phyloP scores from a whole-genome alignment of 2,888 invertebrate species.

The Hermaeophaga mercurialis region DNA sequence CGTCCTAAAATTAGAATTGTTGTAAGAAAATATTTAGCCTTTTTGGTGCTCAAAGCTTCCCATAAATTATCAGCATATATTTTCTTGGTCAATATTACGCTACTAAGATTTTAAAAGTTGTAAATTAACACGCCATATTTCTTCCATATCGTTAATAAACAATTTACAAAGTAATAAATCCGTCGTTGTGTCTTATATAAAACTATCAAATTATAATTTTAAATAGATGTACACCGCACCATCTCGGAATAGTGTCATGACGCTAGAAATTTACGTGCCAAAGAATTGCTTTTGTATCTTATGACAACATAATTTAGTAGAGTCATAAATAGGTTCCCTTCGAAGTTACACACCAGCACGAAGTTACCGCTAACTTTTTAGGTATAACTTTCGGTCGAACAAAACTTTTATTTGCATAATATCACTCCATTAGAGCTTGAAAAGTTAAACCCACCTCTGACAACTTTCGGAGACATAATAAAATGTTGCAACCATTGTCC shows the following conservation, averaged over 20 bases:
- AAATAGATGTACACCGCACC: slow-evolving; percentile 11
- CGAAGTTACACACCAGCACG: slow-evolving; percentile 23
- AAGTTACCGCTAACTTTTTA: slow-evolving; percentile 18
- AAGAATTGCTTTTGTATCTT: slow-evolving; percentile 25
- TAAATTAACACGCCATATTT: background rate
- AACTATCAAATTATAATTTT: slow-evolving; percentile 21
- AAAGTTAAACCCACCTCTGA: background rate
- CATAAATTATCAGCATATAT: too few relatives aligned
- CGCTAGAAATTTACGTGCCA: slow-evolving; percentile 17
- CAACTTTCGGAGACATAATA: background rate
- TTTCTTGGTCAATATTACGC: too few relatives aligned
- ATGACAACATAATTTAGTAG: slow-evolving; percentile 26
- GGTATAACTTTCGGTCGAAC: slow-evolving; percentile 19
- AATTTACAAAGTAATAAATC: slow-evolving; percentile 15
- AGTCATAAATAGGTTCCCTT: slow-evolving; percentile 32
- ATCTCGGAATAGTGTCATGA: background rate
- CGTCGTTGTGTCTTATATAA: too few relatives aligned
- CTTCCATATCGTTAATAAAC: background rate
- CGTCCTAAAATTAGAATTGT: too few relatives aligned
- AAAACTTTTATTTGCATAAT: slow-evolving; percentile 28
- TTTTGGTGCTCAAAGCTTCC: too few relatives aligned
- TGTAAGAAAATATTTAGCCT: too few relatives aligned
- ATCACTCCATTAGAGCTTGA: slow-evolving; percentile 16
- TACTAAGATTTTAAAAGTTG: background rate
- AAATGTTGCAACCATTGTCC: slow-evolving; percentile 3